Evolutionary conservation across 2,113 vertebrate genomes (phyloP).

Genomic region (Pomatostomus ruficeps): DNA sequence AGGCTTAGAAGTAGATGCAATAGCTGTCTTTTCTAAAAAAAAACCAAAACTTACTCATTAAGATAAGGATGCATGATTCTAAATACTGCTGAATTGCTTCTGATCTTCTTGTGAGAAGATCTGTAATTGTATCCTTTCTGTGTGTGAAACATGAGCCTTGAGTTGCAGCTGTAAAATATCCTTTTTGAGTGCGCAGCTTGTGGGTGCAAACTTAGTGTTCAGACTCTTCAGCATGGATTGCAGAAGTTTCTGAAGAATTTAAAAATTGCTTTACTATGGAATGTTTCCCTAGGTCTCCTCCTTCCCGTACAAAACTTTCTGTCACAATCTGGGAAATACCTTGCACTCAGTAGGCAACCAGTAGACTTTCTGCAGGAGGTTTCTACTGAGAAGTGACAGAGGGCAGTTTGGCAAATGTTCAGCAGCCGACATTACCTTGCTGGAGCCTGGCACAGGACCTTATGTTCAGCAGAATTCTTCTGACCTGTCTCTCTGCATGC

Average conservation of each 20-base stretch:
- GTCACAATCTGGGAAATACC: slow-evolving; percentile 82
- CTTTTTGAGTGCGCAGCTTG: not conserved
- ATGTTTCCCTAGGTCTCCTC: not conserved
- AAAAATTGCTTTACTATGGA: not conserved
- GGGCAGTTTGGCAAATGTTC: slow-evolving; percentile 89
- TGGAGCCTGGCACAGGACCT: slow-evolving; percentile 91
- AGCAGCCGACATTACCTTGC: slow-evolving; percentile 82
- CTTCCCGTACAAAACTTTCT: slow-evolving; percentile 11
- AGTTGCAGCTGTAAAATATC: not conserved
- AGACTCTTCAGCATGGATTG: not conserved
- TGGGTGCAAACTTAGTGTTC: not conserved
- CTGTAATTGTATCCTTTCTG: not conserved
- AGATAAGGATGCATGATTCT: not conserved
- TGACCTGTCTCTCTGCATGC: slow-evolving; percentile 87
- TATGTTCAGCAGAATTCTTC: slow-evolving; percentile 97
- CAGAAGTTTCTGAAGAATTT: not conserved
- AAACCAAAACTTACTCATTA: not conserved
- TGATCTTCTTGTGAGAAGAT: not conserved
- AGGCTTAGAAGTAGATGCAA: not conserved
- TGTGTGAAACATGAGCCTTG: not conserved
- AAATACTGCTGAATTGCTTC: not conserved
- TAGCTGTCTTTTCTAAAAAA: not conserved
- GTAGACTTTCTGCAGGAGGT: slow-evolving; percentile 74
- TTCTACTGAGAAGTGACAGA: slow-evolving; percentile 80
- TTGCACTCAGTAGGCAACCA: slow-evolving; percentile 74